Conservation (phyloP, 2,113 vertebrate genomes). For the Balaeniceps rex region DNA sequence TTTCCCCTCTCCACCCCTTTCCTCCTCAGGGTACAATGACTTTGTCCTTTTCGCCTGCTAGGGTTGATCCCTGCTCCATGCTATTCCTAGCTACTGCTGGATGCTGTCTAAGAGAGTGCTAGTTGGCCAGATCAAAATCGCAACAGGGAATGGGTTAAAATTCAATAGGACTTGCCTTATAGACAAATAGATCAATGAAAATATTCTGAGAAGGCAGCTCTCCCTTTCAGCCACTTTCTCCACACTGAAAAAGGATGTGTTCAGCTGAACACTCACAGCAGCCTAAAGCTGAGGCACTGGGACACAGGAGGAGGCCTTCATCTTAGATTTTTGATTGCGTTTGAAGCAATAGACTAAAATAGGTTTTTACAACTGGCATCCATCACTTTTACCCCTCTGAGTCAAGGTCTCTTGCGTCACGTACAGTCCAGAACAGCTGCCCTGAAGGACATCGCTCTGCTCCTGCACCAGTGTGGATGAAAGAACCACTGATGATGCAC, state of each 20-base stretch:
- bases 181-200: background rate
- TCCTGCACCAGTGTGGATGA: background rate
- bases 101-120: background rate
- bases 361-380: background rate
- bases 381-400: background rate
- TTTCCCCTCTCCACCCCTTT: background rate
- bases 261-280: background rate
- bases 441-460: background rate
- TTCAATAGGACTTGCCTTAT: background rate
- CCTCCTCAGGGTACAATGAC: background rate
- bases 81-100: background rate
- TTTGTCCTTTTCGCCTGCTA: background rate
- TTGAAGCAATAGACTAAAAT: background rate
- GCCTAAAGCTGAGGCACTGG: background rate
- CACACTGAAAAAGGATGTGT: background rate
- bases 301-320: background rate
- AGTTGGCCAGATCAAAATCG: background rate
- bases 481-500: background rate
- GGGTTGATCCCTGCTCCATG: background rate
- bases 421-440: background rate
- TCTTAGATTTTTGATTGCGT: background rate
- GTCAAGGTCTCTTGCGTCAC: background rate
- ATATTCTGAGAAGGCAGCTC: background rate
- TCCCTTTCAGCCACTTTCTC: background rate
- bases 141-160: background rate